phyloP scores from a whole-genome alignment of 2,113 vertebrate species.

The Vireo altiloquus region DNA sequence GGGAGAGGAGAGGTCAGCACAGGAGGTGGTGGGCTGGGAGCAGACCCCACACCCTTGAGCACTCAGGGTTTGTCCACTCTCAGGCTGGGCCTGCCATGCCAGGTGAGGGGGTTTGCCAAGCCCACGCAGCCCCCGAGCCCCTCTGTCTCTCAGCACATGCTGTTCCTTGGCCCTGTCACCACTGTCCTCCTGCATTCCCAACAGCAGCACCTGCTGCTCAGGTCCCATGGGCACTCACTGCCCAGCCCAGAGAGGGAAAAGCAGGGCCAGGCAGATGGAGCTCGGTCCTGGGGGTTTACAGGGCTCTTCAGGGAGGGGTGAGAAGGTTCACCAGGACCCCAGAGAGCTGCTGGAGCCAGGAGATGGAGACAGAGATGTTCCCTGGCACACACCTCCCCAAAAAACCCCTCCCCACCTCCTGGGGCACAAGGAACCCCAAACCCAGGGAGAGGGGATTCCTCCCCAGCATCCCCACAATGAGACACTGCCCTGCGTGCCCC shows the following conservation, averaged over 20 bases:
- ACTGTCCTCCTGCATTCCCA: background rate
- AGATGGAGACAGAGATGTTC: background rate
- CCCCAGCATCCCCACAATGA: background rate
- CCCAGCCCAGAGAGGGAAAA: background rate
- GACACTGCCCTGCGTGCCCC: background rate
- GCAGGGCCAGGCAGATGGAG: background rate
- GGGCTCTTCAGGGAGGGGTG: background rate
- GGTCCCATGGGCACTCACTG: accelerated
- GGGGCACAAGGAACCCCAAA: background rate
- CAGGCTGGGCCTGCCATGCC: background rate
- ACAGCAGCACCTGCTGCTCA: background rate
- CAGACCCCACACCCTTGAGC: accelerated
- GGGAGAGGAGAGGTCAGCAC: slow-evolving; percentile 30
- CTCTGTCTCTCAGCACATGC: background rate
- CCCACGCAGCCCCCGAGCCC: background rate
- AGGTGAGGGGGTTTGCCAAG: background rate
- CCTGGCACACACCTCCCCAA: accelerated
- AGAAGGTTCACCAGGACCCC: background rate
- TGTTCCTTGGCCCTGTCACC: background rate
- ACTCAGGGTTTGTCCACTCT: accelerated
- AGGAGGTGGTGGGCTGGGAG: background rate
- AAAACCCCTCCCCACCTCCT: background rate
- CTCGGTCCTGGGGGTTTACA: background rate
- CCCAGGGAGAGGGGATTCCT: background rate
- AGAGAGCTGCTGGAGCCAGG: background rate